These are phyloP conservation scores for Nanorana parkeri DNA, from an alignment of 2,113 vertebrate genomes.

Conservation along the genomic window DNA sequence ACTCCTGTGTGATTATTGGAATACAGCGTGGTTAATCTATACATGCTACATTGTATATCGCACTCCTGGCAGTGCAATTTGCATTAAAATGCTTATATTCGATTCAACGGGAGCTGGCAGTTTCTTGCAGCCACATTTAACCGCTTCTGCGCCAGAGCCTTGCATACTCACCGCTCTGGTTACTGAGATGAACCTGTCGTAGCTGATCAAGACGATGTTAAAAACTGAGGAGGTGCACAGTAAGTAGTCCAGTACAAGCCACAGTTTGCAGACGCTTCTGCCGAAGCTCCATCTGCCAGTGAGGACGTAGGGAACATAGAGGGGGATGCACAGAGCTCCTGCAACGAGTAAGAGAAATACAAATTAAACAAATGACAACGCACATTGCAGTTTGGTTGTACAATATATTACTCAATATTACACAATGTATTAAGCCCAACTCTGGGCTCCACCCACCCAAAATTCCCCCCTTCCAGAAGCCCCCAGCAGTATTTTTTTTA, in stretches of 20 bases:
- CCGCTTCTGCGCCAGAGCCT: conserved; percentile 56
- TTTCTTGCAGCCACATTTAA: neutral
- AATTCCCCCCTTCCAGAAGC: too few relatives aligned
- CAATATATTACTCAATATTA: neutral
- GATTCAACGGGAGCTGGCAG: neutral
- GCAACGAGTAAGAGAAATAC: conserved; percentile 39
- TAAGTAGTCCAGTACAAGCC: conserved; percentile 80
- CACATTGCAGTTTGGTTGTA: neutral
- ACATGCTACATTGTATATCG: neutral
- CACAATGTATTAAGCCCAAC: too few relatives aligned
- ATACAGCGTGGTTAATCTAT: neutral
- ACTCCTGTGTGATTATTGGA: too few relatives aligned
- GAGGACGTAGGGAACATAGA: conserved; percentile 80
- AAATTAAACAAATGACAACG: neutral
- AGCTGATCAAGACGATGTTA: conserved; percentile 83
- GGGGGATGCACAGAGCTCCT: conserved; percentile 81
- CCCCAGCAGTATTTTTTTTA: too few relatives aligned
- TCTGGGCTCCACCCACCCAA: neutral
- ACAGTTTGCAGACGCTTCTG: conserved; percentile 80
- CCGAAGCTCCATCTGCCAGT: conserved; percentile 79
- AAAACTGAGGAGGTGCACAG: conserved; percentile 81
- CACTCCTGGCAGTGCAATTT: neutral
- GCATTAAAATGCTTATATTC: neutral
- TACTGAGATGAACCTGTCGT: conserved; percentile 80
- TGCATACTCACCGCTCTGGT: conserved; percentile 77